Conservation (phyloP, 2,113 vertebrate species). For the Marmota flaviventris region DNA sequence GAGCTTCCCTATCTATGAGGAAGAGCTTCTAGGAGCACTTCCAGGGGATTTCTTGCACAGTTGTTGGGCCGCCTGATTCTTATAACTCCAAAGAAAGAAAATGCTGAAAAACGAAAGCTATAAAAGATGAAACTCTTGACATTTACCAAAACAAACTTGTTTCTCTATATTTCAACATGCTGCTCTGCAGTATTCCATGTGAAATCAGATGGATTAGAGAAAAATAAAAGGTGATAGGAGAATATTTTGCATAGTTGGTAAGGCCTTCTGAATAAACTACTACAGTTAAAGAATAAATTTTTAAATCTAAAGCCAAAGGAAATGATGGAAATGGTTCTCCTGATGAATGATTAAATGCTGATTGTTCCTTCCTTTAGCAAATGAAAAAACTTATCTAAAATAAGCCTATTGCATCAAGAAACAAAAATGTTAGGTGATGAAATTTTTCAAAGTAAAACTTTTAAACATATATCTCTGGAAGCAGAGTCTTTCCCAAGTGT, state of each 20-base stretch:
- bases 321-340: background rate
- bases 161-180: conserved; percentile 56
- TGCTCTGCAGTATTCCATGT: background rate
- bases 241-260: conserved; percentile 25
- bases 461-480: conserved; percentile 28
- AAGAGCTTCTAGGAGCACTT: background rate
- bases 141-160: conserved; percentile 53
- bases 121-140: conserved; percentile 68
- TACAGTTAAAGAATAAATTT: conserved; percentile 57
- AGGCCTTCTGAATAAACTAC: conserved; percentile 34
- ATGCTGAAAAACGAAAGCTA: conserved; percentile 40
- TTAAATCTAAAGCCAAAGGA: conserved; percentile 60
- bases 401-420: conserved; percentile 31
- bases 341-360: conserved; percentile 25
- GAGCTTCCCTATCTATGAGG: background rate
- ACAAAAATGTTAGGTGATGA: conserved; percentile 51
- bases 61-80: background rate
- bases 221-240: conserved; percentile 58
- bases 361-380: conserved; percentile 39
- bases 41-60: background rate
- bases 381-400: conserved; percentile 55
- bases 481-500: background rate
- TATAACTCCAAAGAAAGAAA: background rate
- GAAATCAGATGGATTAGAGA: conserved; percentile 66
- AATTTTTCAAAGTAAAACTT: conserved; percentile 48